Base-by-base conservation (phyloP, 2,113 vertebrate genomes). In the Tretioscincus oriximinensis region DNA sequence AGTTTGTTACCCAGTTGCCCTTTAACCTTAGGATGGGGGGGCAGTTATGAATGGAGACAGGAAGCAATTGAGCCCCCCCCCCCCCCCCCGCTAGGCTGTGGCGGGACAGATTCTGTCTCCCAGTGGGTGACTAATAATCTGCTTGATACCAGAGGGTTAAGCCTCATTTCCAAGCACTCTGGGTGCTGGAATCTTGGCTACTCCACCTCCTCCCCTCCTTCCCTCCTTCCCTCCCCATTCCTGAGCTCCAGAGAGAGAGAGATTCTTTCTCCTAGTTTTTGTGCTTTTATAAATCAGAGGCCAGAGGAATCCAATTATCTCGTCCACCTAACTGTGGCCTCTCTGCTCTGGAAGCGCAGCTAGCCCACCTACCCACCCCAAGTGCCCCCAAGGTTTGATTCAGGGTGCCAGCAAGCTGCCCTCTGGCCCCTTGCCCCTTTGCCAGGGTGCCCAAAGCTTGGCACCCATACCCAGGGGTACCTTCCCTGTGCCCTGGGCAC, bases 241-340 rank as follows among this genome's bases (percentile, higher is more conserved):
- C 5, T 49, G 9, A 2, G 7, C 21, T 3, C 24, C 4, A n/a
- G n/a, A n/a, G n/a, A n/a, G n/a, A 24, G 31, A 70, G 51, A 58
- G 28, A 58, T 1, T 49, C 45, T 21, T 26, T 65, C 7, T 22
- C 81, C 45, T 12, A 16, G 51, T 66, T 71, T 67, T 18, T n/a
- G 73, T 35, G 69, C 35, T 64, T 51, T 29, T 77, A 67, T 41
- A 67, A 51, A 78, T 47, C 83, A 28, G 80, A 65, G 74, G 80
- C 74, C 80, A 51, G 73, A 73, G 77, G 80, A 77, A 76, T 70
- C 65, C 84, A 81, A 78, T 85, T 71, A 81, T 81, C 84, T 80
- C 74, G 69, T 26, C 21, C 45, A 77, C 73, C 73, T 60, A 14
- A 35, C 14, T 10, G 80, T 49, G 74, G 76, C 73, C 47, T 29